These are phyloP conservation scores for Sclerodermus sp. DNA, from an alignment of 2,888 invertebrate genomes.

Conservation along the genomic window DNA sequence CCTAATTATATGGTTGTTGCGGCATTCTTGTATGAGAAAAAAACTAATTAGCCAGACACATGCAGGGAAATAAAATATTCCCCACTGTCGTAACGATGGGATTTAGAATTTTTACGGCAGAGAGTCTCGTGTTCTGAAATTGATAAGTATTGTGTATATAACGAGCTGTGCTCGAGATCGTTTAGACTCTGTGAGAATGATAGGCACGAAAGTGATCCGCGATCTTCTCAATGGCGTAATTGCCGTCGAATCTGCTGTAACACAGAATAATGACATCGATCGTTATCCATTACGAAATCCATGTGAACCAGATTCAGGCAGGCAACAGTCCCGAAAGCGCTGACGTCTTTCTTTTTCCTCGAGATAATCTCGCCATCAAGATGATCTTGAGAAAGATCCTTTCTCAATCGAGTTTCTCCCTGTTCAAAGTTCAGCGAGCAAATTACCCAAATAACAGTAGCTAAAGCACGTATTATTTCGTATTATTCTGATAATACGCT, in stretches of 20 bases:
- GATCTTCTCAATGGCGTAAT: not conserved
- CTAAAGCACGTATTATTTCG: no score
- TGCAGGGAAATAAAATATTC: no score
- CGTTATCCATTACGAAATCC: slow-evolving; percentile 14
- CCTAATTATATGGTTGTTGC: no score
- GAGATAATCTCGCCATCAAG: slow-evolving; percentile 1
- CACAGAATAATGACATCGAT: slow-evolving; percentile 3
- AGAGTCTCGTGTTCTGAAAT: not conserved
- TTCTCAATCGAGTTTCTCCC: slow-evolving; percentile 19
- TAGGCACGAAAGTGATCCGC: not conserved
- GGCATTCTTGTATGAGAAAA: no score
- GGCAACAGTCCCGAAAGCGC: slow-evolving; percentile 8
- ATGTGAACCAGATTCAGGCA: slow-evolving; percentile 16
- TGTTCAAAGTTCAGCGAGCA: not conserved
- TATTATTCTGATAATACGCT: no score
- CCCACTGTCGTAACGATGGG: no score
- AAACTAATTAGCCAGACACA: no score
- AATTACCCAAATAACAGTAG: no score
- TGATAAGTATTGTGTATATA: no score
- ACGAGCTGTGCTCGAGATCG: no score
- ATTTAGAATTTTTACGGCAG: no score
- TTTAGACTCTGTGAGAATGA: not conserved
- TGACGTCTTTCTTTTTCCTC: slow-evolving; percentile 14
- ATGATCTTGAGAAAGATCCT: slow-evolving; percentile 17
- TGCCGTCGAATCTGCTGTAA: not conserved